Percentiles rank a stretch among this genome's conserved stretches.
These are phyloP conservation scores for Papio anubis DNA, from an alignment of 2,113 vertebrate genomes.

Conservation along the genomic window DNA sequence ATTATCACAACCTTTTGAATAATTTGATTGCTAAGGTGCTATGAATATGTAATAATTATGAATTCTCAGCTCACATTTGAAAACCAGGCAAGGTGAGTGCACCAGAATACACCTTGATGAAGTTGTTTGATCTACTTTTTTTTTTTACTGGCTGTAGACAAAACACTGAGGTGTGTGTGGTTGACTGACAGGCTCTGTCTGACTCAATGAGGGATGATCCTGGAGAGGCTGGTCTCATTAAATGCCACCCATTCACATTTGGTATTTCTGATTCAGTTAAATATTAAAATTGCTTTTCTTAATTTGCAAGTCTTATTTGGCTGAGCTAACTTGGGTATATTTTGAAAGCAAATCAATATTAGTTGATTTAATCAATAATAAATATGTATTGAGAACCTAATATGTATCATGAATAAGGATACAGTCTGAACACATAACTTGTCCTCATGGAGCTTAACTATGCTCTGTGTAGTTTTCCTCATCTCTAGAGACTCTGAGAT, in stretches of 20 bases:
- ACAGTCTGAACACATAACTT: not conserved
- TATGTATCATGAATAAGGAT: not conserved
- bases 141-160: conserved; percentile 43
- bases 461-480: not conserved
- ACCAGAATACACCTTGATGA: conserved; percentile 58
- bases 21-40: conserved; percentile 56
- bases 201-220: not conserved
- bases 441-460: not conserved
- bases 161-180: not conserved
- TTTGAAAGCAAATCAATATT: conserved; percentile 8
- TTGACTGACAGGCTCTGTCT: not conserved
- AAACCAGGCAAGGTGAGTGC: conserved; percentile 47
- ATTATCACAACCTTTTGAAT: conserved; percentile 59
- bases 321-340: not conserved
- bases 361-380: conserved; percentile 5
- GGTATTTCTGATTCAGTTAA: conserved; percentile 24
- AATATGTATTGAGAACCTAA: not conserved
- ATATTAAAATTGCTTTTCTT: conserved; percentile 35
- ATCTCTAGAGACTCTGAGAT: not conserved
- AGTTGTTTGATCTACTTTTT: conserved; percentile 35
- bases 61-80: conserved; percentile 64
- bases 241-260: conserved; percentile 10
- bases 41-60: conserved; percentile 73
- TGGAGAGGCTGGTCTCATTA: not conserved
- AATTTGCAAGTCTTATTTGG: not conserved